These are phyloP conservation scores for Hypanus sabinus DNA, from an alignment of 2,113 vertebrate species.

Conservation along the genomic window DNA sequence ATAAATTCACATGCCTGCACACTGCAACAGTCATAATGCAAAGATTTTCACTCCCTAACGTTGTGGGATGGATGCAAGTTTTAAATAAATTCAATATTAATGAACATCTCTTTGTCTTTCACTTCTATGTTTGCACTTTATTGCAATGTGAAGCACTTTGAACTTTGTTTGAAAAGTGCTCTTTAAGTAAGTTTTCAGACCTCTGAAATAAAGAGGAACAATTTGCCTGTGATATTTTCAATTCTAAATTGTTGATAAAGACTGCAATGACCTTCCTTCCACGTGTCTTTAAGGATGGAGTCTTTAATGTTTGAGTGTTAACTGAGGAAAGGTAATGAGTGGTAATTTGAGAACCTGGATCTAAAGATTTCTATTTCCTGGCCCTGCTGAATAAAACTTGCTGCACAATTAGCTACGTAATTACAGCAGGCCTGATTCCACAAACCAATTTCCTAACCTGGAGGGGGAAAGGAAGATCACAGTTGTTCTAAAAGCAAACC, in stretches of 20 bases:
- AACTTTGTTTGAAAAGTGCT: no score
- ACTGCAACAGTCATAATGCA: no score
- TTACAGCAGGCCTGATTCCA: not conserved
- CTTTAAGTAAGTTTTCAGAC: not conserved
- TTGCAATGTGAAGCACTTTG: no score
- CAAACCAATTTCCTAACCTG: not conserved
- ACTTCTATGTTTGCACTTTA: no score
- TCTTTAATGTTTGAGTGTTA: no score
- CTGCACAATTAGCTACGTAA: not conserved
- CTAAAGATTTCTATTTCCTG: not conserved
- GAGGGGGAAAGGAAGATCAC: not conserved
- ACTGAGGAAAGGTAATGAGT: not conserved
- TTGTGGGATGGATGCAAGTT: no score
- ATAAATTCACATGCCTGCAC: no score
- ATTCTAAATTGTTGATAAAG: not conserved
- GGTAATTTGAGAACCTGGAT: not conserved
- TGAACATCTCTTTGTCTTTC: no score
- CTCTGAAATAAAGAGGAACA: not conserved
- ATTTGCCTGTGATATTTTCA: not conserved
- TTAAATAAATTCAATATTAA: no score
- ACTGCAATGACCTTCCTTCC: not conserved
- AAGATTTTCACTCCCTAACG: no score
- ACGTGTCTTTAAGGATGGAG: no score
- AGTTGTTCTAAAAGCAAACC: not conserved
- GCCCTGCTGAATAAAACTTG: not conserved